Conservation (phyloP, 1,140 invertebrate genomes). For the Pygmarrhopalites habei region DNA sequence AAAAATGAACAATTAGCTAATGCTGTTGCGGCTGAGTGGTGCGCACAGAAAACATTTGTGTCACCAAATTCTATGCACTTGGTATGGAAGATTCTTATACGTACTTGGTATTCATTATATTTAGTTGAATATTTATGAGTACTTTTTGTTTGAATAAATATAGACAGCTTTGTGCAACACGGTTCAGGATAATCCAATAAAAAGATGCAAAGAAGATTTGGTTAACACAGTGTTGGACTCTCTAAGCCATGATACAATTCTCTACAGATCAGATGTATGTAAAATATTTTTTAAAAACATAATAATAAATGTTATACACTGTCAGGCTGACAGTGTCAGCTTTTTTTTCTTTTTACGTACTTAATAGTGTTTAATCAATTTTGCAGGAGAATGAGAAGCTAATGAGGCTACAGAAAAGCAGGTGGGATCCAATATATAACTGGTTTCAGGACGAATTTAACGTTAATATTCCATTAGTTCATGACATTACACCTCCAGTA, state of each 20-base stretch:
- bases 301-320: too few species aligned
- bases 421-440: conserved; percentile 80
- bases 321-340: too few species aligned
- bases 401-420: conserved; percentile 61
- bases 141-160: conserved; percentile 23
- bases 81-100: conserved; percentile 49
- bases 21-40: conserved; percentile 86
- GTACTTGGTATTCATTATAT: too few species aligned
- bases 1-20: conserved; percentile 80
- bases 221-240: conserved; percentile 71
- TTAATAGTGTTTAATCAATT: conserved; percentile 7
- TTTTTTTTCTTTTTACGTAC: too few species aligned
- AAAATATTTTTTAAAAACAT: too few species aligned
- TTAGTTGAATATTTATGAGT: conserved; percentile 3
- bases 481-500: conserved; percentile 57
- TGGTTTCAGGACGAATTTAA: conserved; percentile 78
- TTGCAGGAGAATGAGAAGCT: conserved; percentile 64
- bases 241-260: conserved; percentile 78
- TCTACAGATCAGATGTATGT: conserved; percentile 66
- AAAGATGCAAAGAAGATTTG: conserved; percentile 65
- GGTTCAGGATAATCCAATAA: conserved; percentile 81
- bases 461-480: conserved; percentile 60
- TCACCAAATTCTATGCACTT: conserved; percentile 77
- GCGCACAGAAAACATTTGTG: conserved; percentile 71
- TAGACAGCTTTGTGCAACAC: conserved; percentile 85